Base-by-base conservation (phyloP, 2,113 vertebrate genomes). In the Alectura lathami region DNA sequence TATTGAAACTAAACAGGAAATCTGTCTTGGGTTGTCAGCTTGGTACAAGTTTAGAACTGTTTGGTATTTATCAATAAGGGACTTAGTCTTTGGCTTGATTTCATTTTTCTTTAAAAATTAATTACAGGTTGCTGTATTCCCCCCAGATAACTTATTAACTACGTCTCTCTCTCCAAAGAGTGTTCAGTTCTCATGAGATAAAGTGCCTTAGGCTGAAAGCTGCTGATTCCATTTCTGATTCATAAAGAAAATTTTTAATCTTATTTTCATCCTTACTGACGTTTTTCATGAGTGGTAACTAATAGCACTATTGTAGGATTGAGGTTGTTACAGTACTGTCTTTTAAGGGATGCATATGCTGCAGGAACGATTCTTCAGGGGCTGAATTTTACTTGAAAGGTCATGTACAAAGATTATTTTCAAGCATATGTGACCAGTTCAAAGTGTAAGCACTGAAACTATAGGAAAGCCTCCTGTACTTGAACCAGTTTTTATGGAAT, bases 21-120 rank as follows among this genome's bases (percentile, higher is more conserved):
- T 74, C 30, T 84, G 13, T 67, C 22, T 36, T 63, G 68, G 47
- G 40, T 86, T 95, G 48, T 84, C 73, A 70, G 2, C 11, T 7
- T 75, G 13, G 36, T 83, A 42, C 47, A 62, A 57, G 57, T 93
- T 76, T 81, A 30, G 70, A 75, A 47, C 5, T 3, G 62, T 84
- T 72, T 82, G 51, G 17, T 67, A 22, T 72, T 17, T 76, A 29
- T 91, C 91, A 60, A 53, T 82, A 24, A 43, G 57, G 69, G 53
- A 48, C 23, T 83, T 38, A 38, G 23, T 62, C 92, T 91, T 83
- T 78, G 6, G 48, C 66, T 70, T 66, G 53, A 90, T 80, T 91
- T 76, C 54, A 81, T 89, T 94, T 94, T 94, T 91, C 93, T 79
- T 92, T n/a, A 93, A 92, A 94, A 89, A 92, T 93, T 92, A 91